phyloP scores from a whole-genome alignment of 2,888 invertebrate species.

The Calameuta filiformis region DNA sequence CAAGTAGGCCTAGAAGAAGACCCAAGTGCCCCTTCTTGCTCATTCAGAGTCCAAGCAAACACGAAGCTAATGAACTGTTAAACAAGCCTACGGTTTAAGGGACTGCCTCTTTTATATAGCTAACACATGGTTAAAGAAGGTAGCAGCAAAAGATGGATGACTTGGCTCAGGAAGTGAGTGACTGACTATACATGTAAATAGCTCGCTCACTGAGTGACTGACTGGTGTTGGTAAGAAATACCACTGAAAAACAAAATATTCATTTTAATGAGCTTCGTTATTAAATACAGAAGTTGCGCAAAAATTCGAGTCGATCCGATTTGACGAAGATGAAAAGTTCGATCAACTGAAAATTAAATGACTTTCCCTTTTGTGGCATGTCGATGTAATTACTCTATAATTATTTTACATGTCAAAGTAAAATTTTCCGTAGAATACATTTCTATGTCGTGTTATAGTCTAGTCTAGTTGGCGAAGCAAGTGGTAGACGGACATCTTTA shows the following conservation, averaged over 20 bases:
- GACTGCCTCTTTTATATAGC: slow-evolving; percentile 3
- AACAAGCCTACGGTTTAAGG: slow-evolving; percentile 36
- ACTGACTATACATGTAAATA: not conserved
- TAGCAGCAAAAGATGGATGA: slow-evolving; percentile 13
- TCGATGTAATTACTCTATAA: not conserved
- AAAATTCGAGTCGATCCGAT: not conserved
- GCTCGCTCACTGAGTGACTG: not conserved
- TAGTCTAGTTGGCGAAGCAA: not conserved
- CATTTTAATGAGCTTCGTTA: not conserved
- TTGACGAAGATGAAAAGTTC: not conserved
- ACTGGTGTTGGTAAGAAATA: slow-evolving; percentile 1
- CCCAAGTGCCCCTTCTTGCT: slow-evolving; percentile 9
- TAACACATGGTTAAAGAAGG: slow-evolving; percentile 6
- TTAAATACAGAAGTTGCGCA: not conserved
- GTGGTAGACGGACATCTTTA: slow-evolving; percentile 35
- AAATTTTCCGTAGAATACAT: no score
- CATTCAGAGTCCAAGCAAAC: slow-evolving; percentile 35
- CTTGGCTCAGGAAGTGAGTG: not conserved
- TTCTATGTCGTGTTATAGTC: no score
- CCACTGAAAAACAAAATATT: not conserved
- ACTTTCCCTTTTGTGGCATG: not conserved
- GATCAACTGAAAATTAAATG: not conserved
- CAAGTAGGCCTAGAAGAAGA: not conserved
- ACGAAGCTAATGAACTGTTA: slow-evolving; percentile 48
- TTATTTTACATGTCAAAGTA: no score